Conservation (phyloP, 2,113 vertebrate species). For the Hypomesus transpacificus region DNA sequence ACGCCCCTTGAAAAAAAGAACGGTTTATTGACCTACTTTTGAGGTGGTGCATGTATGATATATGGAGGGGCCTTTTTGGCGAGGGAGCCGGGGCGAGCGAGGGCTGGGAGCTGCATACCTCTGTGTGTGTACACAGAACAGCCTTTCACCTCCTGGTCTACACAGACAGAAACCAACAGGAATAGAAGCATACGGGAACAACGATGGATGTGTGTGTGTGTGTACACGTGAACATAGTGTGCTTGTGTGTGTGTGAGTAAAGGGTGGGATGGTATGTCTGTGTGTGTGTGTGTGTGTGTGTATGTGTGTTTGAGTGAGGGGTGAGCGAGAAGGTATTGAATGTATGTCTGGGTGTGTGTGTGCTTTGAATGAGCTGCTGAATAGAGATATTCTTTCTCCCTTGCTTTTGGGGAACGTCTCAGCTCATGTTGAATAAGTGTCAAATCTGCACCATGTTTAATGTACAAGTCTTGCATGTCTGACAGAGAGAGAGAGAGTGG, state of each 20-base stretch:
- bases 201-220: conserved; percentile 4
- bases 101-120: conserved; percentile 50
- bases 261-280: neutral
- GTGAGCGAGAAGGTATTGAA: conserved; percentile 1
- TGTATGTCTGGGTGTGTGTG: neutral
- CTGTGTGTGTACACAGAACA: conserved; percentile 55
- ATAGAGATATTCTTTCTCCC: conserved; percentile 27
- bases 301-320: neutral
- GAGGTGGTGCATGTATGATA: conserved; percentile 55
- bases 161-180: conserved; percentile 56
- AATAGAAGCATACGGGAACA: conserved; percentile 33
- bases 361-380: conserved; percentile 21
- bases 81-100: conserved; percentile 14
- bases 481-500: conserved; percentile 1
- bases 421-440: conserved; percentile 31
- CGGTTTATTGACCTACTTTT: conserved; percentile 66
- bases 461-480: conserved; percentile 34
- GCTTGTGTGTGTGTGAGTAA: neutral
- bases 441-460: conserved; percentile 31
- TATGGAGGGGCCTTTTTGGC: conserved; percentile 48
- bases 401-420: neutral
- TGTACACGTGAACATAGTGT: neutral
- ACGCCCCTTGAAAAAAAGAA: conserved; percentile 32
- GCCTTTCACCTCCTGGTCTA: conserved; percentile 61
- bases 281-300: neutral